phyloP scores from a whole-genome alignment of 2,113 vertebrate genomes.

The Pelodiscus sinensis region DNA sequence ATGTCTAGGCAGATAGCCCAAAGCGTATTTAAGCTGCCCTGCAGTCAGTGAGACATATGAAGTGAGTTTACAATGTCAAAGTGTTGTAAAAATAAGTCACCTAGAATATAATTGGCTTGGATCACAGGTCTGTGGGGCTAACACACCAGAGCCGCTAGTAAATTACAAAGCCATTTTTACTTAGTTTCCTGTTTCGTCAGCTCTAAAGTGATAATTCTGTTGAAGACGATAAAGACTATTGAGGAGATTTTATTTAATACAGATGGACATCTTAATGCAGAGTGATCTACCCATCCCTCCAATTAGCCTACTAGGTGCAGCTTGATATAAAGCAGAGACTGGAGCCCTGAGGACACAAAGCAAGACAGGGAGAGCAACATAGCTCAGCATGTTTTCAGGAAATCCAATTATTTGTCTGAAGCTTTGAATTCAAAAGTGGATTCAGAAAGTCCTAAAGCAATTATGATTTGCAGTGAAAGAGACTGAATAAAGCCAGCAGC shows the following conservation, averaged over 20 bases:
- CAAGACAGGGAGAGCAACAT: slow-evolving; percentile 83
- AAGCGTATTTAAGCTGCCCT: slow-evolving; percentile 73
- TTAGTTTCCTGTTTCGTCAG: slow-evolving; percentile 65
- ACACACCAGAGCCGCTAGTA: slow-evolving; percentile 31
- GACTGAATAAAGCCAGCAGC: slow-evolving; percentile 73
- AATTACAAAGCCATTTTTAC: slow-evolving; percentile 60
- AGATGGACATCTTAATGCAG: slow-evolving; percentile 76
- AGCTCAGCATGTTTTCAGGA: slow-evolving; percentile 89
- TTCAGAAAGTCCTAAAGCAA: slow-evolving; percentile 87
- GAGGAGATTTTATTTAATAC: slow-evolving; percentile 72
- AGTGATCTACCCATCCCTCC: slow-evolving; percentile 73
- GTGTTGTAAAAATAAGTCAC: slow-evolving; percentile 72
- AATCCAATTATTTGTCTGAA: slow-evolving; percentile 89
- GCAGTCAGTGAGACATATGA: slow-evolving; percentile 71
- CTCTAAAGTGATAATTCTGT: slow-evolving; percentile 67
- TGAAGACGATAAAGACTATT: slow-evolving; percentile 62
- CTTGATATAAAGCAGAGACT: slow-evolving; percentile 76
- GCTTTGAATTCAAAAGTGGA: slow-evolving; percentile 87
- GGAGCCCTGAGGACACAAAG: slow-evolving; percentile 82
- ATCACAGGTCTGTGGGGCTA: slow-evolving; percentile 56
- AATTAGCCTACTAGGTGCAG: slow-evolving; percentile 75
- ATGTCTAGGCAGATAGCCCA: slow-evolving; percentile 74
- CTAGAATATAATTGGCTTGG: slow-evolving; percentile 72
- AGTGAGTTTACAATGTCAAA: slow-evolving; percentile 71
- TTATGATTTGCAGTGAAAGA: slow-evolving; percentile 78